phyloP scores from a whole-genome alignment of 1,140 invertebrate species.

The Drosophila nannoptera region DNA sequence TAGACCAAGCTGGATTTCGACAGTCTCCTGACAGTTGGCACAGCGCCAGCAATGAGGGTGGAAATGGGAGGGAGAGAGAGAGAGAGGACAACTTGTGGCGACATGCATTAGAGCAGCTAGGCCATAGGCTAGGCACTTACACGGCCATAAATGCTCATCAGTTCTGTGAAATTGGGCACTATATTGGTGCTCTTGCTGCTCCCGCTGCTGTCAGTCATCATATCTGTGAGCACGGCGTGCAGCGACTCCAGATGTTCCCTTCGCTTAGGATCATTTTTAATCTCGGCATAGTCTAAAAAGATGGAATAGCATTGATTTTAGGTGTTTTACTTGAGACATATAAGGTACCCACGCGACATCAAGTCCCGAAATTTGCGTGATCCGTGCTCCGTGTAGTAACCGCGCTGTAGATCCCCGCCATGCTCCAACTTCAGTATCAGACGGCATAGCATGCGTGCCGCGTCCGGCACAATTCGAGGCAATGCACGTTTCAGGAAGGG shows the following conservation, averaged over 20 bases:
- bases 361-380: constrained; percentile 89
- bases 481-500: constrained; percentile 83
- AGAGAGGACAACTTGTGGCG: neutral
- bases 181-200: constrained; percentile 56
- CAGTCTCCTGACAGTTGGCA: neutral
- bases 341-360: constrained; percentile 87
- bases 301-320: neutral
- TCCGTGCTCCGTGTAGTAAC: constrained; percentile 84
- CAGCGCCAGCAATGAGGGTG: neutral
- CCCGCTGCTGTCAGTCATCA: constrained; percentile 81
- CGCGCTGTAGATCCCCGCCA: constrained; percentile 83
- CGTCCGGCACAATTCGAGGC: constrained; percentile 86
- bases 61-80: neutral
- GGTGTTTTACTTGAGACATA: no score
- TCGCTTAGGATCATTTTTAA: constrained; percentile 85
- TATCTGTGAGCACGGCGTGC: constrained; percentile 84
- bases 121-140: constrained; percentile 79
- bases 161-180: constrained; percentile 87
- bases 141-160: constrained; percentile 89
- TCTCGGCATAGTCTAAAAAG: constrained; percentile 85
- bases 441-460: constrained; percentile 85
- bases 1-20: no score
- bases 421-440: constrained; percentile 85
- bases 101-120: neutral
- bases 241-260: constrained; percentile 88